Base-by-base conservation (phyloP, 2,888 invertebrate species). In the Altica lythri region DNA sequence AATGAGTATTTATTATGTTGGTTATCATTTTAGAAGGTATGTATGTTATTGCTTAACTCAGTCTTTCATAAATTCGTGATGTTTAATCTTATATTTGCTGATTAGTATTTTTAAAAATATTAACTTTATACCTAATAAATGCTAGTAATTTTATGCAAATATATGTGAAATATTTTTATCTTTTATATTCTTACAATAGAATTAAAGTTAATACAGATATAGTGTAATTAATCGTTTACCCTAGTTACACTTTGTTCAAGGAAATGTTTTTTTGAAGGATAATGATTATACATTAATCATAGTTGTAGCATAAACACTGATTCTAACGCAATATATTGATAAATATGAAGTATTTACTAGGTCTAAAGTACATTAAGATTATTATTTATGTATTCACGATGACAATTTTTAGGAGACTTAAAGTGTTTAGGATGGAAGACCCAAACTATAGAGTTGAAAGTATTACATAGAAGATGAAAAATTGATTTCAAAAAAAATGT, bases 401-500 rank as follows among this genome's bases (percentile, higher is more conserved):
- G n/a, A n/a, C n/a, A n/a, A n/a, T n/a, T 6, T 35, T 37, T 22
- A 48, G 48, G 30, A 37, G 29, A 38, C 38, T 38, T 29, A 38
- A 48, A 35, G 9, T 18, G n/a, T 29, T 38, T 13, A 38, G 30
- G 19, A 68, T 68, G 67, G 61, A 64, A 58, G 61, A 62, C 53
- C 59, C 59, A 29, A 62, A 62, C 32, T 55, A 53, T 43, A 59
- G 60, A 54, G 53, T 57, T 47, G 63, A 65, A 47, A 68, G 62
- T 61, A 55, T 68, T 55, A 68, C 66, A 56, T 68, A 65, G 47
- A 57, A 54, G 35, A 53, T 54, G 32, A 34, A 40, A 55, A 42
- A 58, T 59, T 65, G 63, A 62, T 19, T n/a, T n/a, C n/a, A 14
- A 16, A 14, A 22, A 56, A 63, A 56, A 70, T 71, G 68, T 68